Conservation (phyloP, 2,113 vertebrate genomes). For the Erinaceus europaeus region DNA sequence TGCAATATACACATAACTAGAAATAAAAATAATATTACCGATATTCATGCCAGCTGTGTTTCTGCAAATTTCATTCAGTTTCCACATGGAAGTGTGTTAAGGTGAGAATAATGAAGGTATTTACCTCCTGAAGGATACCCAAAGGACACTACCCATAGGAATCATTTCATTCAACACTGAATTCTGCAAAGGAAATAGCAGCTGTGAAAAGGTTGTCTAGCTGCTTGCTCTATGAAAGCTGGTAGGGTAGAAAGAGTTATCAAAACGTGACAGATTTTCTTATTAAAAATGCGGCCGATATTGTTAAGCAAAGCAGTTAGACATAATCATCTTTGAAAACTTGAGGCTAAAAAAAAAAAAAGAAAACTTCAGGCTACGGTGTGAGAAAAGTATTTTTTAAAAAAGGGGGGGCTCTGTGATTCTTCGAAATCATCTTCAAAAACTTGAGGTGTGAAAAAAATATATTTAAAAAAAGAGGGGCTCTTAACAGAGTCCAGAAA, state of each 20-base stretch:
- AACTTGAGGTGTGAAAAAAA: too few species aligned
- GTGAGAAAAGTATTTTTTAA: too few species aligned
- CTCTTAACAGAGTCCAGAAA: background rate
- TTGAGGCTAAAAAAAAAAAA: too few species aligned
- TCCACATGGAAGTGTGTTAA: background rate
- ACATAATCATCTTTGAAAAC: background rate
- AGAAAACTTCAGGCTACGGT: too few species aligned
- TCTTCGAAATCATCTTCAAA: too few species aligned
- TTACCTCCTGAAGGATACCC: constrained; percentile 27
- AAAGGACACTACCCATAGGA: background rate
- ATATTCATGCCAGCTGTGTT: background rate
- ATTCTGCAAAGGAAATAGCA: background rate
- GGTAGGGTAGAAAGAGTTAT: constrained; percentile 1
- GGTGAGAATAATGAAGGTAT: background rate
- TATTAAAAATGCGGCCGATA: constrained; percentile 39
- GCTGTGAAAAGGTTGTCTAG: constrained; percentile 15
- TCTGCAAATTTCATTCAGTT: constrained; percentile 1
- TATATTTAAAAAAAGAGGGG: too few species aligned
- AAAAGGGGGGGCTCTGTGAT: too few species aligned
- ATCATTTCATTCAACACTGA: constrained; percentile 1
- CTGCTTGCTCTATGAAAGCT: constrained; percentile 30
- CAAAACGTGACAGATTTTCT: constrained; percentile 22
- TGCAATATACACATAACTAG: background rate
- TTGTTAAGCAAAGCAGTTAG: constrained; percentile 35
- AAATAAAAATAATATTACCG: background rate